phyloP scores from a whole-genome alignment of 2,888 invertebrate species.

The Ochropleura plecta region DNA sequence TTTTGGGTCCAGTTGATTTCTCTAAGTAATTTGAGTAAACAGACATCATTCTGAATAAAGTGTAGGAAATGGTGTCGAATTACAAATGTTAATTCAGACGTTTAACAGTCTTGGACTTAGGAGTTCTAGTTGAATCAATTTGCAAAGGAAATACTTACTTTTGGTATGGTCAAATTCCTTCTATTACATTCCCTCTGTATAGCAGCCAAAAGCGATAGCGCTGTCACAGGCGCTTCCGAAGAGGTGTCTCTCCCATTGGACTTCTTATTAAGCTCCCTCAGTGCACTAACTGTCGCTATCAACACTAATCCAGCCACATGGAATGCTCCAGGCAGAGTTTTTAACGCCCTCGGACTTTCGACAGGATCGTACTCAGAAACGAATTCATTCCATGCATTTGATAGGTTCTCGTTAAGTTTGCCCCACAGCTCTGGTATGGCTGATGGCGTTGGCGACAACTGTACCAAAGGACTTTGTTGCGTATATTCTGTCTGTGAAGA shows the following conservation, averaged over 20 bases:
- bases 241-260: slow-evolving; percentile 74
- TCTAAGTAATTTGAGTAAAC: not conserved
- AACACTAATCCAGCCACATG: slow-evolving; percentile 92
- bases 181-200: slow-evolving; percentile 83
- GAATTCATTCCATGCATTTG: slow-evolving; percentile 95
- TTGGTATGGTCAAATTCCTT: slow-evolving; percentile 82
- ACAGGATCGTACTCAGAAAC: slow-evolving; percentile 94
- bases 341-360: slow-evolving; percentile 92
- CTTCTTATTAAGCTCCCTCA: slow-evolving; percentile 91
- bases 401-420: slow-evolving; percentile 92
- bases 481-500: slow-evolving; percentile 71
- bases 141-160: slow-evolving; percentile 72
- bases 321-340: slow-evolving; percentile 90
- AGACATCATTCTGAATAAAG: not conserved
- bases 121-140: too few species aligned
- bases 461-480: slow-evolving; percentile 86
- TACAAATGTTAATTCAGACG: not conserved
- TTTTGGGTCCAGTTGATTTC: not conserved
- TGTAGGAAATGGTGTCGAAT: not conserved
- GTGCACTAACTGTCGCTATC: slow-evolving; percentile 92
- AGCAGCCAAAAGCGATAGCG: slow-evolving; percentile 83
- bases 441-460: slow-evolving; percentile 91
- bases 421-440: slow-evolving; percentile 92
- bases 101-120: not conserved
- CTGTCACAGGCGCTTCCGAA: slow-evolving; percentile 84